Evolutionary conservation across 2,797 vertebrate genomes (phyloP).

Genomic region (Sparus aurata): DNA sequence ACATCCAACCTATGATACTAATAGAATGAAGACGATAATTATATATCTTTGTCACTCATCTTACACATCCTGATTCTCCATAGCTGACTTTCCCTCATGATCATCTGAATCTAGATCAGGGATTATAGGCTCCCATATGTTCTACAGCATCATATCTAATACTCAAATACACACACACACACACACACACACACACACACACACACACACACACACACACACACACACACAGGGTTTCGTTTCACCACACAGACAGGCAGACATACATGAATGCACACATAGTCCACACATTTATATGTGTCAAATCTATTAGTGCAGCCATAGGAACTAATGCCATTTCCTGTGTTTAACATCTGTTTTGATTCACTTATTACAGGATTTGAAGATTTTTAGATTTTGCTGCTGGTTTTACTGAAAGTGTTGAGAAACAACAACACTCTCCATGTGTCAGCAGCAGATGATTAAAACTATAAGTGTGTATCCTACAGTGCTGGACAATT

Average conservation of each 20-base stretch:
- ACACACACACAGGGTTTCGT: background rate
- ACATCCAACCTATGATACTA: too few relatives aligned
- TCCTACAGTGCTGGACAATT: too few relatives aligned
- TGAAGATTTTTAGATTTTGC: constrained; percentile 50
- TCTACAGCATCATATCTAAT: background rate
- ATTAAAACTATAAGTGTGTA: constrained; percentile 8
- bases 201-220: background rate
- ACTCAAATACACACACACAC: background rate
- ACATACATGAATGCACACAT: background rate
- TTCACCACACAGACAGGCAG: background rate
- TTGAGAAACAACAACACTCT: constrained; percentile 20
- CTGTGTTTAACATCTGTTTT: constrained; percentile 45
- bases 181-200: background rate
- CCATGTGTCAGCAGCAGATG: constrained; percentile 14
- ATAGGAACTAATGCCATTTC: constrained; percentile 47
- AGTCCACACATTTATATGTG: background rate
- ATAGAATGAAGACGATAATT: too few relatives aligned
- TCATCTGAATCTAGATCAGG: background rate
- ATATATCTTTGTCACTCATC: too few relatives aligned
- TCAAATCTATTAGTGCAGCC: constrained; percentile 35
- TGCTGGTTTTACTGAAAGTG: constrained; percentile 18
- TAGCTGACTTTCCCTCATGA: background rate
- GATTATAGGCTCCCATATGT: background rate
- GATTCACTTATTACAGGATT: constrained; percentile 37
- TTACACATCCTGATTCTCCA: too few relatives aligned